Percentiles rank a stretch among this genome's conserved stretches.
Conservation (phyloP, 1,140 invertebrate species). For the Vanessa tameamea region DNA sequence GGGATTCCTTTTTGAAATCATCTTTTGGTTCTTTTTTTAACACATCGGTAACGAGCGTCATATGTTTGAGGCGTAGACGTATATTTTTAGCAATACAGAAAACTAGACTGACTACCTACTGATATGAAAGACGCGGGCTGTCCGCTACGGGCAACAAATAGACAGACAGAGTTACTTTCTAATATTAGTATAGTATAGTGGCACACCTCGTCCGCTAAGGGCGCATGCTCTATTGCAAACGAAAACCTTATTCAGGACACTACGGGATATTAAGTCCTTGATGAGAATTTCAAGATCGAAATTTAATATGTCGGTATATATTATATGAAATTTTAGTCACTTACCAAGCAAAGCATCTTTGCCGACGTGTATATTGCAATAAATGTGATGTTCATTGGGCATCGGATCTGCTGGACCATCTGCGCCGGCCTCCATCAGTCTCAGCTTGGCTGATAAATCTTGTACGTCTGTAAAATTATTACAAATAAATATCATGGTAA, state of each 20-base stretch:
- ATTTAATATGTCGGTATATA: too few species aligned
- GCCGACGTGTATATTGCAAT: constrained; percentile 72
- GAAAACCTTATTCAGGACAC: too few species aligned
- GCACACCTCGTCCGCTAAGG: too few species aligned
- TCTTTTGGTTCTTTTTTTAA: constrained; percentile 19
- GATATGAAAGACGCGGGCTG: background rate
- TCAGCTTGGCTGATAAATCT: constrained; percentile 74
- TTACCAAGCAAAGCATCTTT: constrained; percentile 69
- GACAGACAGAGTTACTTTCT: too few species aligned
- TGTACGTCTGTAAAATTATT: constrained; percentile 61
- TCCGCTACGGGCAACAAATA: too few species aligned
- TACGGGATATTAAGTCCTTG: too few species aligned
- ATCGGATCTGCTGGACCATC: constrained; percentile 58
- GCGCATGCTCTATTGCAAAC: too few species aligned
- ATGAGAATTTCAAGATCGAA: too few species aligned
- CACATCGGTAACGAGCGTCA: constrained; percentile 7
- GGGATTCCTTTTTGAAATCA: constrained; percentile 34
- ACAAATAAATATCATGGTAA: background rate
- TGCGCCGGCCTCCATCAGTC: constrained; percentile 71
- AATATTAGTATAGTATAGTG: too few species aligned
- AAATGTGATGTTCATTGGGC: constrained; percentile 62
- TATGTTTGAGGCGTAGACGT: background rate
- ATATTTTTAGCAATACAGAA: constrained; percentile 1
- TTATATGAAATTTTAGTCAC: constrained; percentile 3
- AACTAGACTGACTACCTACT: background rate